Percentiles rank a stretch among this genome's conserved stretches.
These are phyloP conservation scores for Pseudochirops corinnae DNA, from an alignment of 2,797 vertebrate genomes.

Conservation along the genomic window DNA sequence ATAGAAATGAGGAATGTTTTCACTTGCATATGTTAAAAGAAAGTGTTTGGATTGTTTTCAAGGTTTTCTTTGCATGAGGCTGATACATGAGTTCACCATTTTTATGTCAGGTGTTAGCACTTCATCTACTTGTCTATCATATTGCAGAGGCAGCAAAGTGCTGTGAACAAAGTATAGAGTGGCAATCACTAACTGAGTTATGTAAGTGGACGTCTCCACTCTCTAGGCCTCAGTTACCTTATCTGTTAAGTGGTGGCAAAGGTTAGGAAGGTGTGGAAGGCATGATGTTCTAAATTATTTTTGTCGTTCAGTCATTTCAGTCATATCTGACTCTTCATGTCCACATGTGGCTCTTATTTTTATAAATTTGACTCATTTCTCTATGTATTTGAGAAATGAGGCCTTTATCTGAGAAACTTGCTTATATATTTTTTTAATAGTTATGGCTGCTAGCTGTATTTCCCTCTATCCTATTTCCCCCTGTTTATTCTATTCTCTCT, in stretches of 20 bases:
- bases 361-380: too few relatives aligned
- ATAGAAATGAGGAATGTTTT: neutral
- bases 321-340: neutral
- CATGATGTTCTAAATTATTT: neutral
- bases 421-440: too few relatives aligned
- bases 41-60: neutral
- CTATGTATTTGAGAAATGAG: too few relatives aligned
- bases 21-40: neutral
- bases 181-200: neutral
- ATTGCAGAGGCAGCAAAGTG: neutral
- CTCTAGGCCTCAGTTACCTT: neutral
- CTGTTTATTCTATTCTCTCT: too few relatives aligned
- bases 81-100: neutral
- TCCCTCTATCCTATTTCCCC: too few relatives aligned
- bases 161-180: neutral
- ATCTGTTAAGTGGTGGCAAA: neutral
- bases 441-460: too few relatives aligned
- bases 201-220: neutral
- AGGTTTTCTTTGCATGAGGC: neutral
- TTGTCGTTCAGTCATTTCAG: neutral
- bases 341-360: neutral
- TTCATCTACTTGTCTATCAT: neutral
- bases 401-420: too few relatives aligned
- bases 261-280: neutral
- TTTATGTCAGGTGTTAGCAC: conserved; percentile 6